These are phyloP conservation scores for Neocloeon triangulifer DNA, from an alignment of 1,140 invertebrate species.

Conservation along the genomic window DNA sequence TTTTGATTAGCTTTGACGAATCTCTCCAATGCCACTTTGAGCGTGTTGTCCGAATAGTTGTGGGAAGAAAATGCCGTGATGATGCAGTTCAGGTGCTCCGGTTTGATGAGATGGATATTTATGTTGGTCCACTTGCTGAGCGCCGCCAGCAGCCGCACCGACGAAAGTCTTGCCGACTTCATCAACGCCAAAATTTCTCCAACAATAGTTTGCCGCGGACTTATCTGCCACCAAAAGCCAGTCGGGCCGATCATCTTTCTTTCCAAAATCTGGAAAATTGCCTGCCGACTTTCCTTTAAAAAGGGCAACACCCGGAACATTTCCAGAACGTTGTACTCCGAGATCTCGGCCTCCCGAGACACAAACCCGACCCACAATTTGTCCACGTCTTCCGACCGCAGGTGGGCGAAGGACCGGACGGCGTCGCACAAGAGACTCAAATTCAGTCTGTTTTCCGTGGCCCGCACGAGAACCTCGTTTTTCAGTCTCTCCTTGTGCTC, in stretches of 20 bases:
- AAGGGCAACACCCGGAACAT: constrained; percentile 30
- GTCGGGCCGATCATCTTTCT: constrained; percentile 29
- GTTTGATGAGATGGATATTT: constrained; percentile 32
- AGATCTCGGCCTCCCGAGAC: constrained; percentile 29
- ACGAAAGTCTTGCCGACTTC: constrained; percentile 14
- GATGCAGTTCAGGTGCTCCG: constrained; percentile 31
- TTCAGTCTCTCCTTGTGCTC: constrained; percentile 28
- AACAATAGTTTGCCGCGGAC: constrained; percentile 26
- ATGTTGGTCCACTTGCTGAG: constrained; percentile 32
- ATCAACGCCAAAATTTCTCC: constrained; percentile 26
- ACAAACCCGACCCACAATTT: constrained; percentile 44
- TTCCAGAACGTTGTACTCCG: constrained; percentile 27
- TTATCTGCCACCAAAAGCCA: constrained; percentile 23
- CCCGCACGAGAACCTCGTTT: constrained; percentile 32
- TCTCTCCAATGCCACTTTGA: constrained; percentile 31
- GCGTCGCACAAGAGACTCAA: constrained; percentile 36
- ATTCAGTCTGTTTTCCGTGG: constrained; percentile 30
- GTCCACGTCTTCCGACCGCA: constrained; percentile 28
- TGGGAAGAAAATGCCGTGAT: constrained; percentile 27
- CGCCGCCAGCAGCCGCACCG: constrained; percentile 19
- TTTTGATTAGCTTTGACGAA: constrained; percentile 33
- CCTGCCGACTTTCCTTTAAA: constrained; percentile 31
- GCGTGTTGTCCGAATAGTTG: constrained; percentile 25
- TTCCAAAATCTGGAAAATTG: constrained; percentile 35
- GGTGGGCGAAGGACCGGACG: constrained; percentile 19